These are phyloP conservation scores for Empidonax alnorum DNA, from an alignment of 2,113 vertebrate species.

Conservation along the genomic window DNA sequence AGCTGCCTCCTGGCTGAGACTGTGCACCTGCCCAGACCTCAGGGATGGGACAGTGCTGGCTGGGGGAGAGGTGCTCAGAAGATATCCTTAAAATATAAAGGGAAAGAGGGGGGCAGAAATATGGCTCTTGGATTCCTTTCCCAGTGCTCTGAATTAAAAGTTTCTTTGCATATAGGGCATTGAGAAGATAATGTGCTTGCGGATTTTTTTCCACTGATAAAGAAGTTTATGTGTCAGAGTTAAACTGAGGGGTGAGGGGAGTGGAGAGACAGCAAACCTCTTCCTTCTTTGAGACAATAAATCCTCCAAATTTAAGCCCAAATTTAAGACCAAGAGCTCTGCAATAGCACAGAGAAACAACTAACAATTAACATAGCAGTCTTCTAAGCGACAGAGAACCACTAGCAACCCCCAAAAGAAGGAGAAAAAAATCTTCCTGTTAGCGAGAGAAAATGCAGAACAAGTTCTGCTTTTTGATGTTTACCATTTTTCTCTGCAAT, in stretches of 20 bases:
- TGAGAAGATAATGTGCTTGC: background rate
- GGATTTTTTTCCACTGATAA: background rate
- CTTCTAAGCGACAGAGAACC: background rate
- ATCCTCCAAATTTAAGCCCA: background rate
- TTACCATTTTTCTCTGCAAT: conserved; percentile 8
- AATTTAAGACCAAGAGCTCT: background rate
- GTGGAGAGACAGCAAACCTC: background rate
- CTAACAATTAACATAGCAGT: conserved; percentile 6
- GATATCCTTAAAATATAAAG: background rate
- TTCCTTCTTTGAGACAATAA: background rate
- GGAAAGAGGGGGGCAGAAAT: background rate
- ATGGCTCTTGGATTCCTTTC: background rate
- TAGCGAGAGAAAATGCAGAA: conserved; percentile 7
- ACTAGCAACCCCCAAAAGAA: background rate
- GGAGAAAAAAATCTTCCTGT: background rate
- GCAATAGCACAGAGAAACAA: conserved; percentile 34
- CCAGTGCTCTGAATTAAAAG: conserved; percentile 2
- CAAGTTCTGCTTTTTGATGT: conserved; percentile 20
- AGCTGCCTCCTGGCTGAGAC: background rate
- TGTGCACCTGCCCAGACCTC: background rate
- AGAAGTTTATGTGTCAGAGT: background rate
- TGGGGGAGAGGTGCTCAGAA: background rate
- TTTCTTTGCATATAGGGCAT: conserved; percentile 18
- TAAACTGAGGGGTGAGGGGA: background rate
- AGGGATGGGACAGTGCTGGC: background rate